Conservation (phyloP, 2,888 invertebrate genomes). For the Prosopocoilus inquinatus region DNA sequence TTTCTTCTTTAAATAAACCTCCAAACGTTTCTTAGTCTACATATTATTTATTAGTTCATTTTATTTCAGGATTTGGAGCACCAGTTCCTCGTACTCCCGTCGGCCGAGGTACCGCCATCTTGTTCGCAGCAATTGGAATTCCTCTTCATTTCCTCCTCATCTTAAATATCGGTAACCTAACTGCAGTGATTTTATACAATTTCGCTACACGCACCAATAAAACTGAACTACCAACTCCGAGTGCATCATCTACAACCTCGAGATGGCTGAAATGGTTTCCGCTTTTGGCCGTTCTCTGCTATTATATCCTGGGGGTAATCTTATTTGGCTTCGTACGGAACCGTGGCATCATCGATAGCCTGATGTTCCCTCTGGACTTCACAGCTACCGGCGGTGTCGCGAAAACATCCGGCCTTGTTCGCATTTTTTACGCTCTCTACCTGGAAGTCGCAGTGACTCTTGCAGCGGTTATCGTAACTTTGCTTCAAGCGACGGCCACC, state of each 20-base stretch:
- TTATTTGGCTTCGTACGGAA: constrained; percentile 60
- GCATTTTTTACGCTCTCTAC: constrained; percentile 65
- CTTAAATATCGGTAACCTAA: constrained; percentile 55
- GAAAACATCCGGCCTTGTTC: constrained; percentile 56
- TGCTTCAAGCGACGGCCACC: constrained; percentile 59
- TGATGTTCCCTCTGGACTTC: constrained; percentile 69
- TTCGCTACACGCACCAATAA: constrained; percentile 41
- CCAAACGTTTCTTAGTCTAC: too few species aligned
- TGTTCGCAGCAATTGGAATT: constrained; percentile 66
- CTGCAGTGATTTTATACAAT: constrained; percentile 53
- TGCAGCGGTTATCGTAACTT: constrained; percentile 59
- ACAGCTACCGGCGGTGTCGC: constrained; percentile 69
- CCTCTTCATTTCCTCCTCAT: constrained; percentile 65
- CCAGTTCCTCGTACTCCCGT: constrained; percentile 66
- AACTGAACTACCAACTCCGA: constrained; percentile 34
- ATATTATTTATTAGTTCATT: too few species aligned
- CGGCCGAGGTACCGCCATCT: constrained; percentile 61
- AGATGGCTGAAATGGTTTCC: constrained; percentile 50
- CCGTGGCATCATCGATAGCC: constrained; percentile 52
- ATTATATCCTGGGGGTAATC: constrained; percentile 61
- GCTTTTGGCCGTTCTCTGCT: constrained; percentile 50
- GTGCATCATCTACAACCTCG: constrained; percentile 7
- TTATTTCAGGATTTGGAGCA: constrained; percentile 64
- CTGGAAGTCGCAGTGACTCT: constrained; percentile 66
- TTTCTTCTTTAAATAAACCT: too few species aligned